Conservation (phyloP, 2,797 vertebrate species). For the Phataginus tricuspis region DNA sequence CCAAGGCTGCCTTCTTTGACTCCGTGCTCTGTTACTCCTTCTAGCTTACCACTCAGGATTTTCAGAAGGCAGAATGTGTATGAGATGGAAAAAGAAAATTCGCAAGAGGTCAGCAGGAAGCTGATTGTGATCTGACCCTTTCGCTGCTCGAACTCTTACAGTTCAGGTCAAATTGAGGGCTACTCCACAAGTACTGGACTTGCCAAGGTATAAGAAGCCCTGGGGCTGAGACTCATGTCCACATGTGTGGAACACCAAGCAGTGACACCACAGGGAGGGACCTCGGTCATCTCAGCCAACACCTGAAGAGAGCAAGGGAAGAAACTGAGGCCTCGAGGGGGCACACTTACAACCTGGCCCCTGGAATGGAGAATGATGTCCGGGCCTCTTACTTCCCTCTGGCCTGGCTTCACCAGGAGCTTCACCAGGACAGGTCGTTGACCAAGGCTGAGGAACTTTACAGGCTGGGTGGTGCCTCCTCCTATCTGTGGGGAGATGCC, state of each 20-base stretch:
- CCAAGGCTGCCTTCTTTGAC: neutral
- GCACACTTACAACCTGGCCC: neutral
- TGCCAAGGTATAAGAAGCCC: neutral
- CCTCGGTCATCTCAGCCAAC: neutral
- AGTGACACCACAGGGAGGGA: neutral
- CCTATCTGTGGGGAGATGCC: neutral
- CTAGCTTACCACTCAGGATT: neutral
- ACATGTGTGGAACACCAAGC: neutral
- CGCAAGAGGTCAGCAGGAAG: neutral
- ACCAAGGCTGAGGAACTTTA: neutral
- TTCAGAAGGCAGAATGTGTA: neutral
- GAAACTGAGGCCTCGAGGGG: neutral
- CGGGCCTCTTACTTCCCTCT: neutral
- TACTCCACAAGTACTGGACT: neutral
- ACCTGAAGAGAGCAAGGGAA: neutral
- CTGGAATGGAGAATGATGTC: fast-evolving
- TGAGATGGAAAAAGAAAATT: too few relatives aligned
- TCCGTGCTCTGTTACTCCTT: neutral
- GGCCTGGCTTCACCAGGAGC: neutral
- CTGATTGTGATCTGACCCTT: neutral
- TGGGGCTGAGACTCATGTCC: neutral
- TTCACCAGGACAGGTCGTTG: too few relatives aligned
- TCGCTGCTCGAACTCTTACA: neutral
- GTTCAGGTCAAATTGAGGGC: neutral
- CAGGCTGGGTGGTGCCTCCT: neutral